Conservation (phyloP, 1,140 invertebrate species). For the Drosophila triauraria region DNA sequence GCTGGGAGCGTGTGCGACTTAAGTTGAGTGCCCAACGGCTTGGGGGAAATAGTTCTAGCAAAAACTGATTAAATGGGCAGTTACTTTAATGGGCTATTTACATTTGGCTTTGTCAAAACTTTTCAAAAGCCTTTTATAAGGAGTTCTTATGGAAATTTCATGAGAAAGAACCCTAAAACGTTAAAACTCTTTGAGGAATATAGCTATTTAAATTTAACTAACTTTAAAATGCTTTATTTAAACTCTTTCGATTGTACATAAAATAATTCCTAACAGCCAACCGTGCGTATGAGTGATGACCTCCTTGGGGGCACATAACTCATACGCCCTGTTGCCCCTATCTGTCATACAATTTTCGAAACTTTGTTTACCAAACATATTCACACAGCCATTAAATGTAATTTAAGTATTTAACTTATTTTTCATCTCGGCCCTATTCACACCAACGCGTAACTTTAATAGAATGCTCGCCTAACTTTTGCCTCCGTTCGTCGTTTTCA, state of each 20-base stretch:
- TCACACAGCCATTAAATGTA: constrained; percentile 2
- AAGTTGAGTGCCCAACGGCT: constrained; percentile 15
- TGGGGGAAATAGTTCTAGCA: constrained; percentile 17
- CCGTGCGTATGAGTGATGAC: constrained; percentile 3
- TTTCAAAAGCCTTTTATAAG: no score
- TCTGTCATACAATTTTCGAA: not conserved
- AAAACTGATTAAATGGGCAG: constrained; percentile 20
- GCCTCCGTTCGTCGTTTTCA: not conserved
- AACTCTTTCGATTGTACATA: not conserved
- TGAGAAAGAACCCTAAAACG: no score
- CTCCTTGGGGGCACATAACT: constrained; percentile 8
- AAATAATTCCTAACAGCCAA: not conserved
- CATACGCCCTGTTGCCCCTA: constrained; percentile 26
- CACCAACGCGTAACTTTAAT: constrained; percentile 14
- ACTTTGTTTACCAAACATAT: constrained; percentile 10
- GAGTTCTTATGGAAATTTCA: not conserved
- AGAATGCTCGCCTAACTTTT: constrained; percentile 18
- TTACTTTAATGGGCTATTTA: constrained; percentile 5
- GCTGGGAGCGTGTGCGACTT: constrained; percentile 36
- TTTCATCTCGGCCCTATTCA: constrained; percentile 1
- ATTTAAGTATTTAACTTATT: constrained; percentile 6
- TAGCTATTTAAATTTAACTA: no score
- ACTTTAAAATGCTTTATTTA: no score
- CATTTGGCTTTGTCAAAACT: not conserved
- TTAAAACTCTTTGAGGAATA: no score